These are phyloP conservation scores for Alethe castanea DNA, from an alignment of 2,113 vertebrate genomes.

Conservation along the genomic window DNA sequence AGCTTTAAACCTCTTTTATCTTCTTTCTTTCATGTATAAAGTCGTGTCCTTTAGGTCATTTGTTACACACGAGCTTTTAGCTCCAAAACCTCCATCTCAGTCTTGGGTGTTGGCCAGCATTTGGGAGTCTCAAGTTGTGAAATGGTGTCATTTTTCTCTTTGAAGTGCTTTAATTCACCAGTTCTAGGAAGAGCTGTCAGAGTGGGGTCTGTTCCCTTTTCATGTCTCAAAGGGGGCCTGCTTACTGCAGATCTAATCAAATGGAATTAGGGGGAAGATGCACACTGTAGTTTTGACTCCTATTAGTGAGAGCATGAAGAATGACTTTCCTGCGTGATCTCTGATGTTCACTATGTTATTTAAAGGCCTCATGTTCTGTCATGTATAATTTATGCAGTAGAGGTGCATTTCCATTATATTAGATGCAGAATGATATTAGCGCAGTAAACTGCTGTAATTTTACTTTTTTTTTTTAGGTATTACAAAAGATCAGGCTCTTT, in stretches of 20 bases:
- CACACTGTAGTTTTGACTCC: background rate
- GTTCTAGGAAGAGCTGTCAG: background rate
- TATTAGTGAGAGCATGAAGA: conserved; percentile 46
- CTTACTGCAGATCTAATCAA: conserved; percentile 31
- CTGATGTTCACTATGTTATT: conserved; percentile 47
- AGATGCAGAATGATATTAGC: conserved; percentile 37
- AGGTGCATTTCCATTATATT: conserved; percentile 44
- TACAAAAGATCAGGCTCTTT: background rate
- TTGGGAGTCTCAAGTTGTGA: background rate
- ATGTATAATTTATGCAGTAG: conserved; percentile 57
- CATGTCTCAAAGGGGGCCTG: background rate
- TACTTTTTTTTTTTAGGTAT: background rate
- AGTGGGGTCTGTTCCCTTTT: background rate
- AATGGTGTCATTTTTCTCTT: background rate
- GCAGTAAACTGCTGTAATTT: conserved; percentile 36
- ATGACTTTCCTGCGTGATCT: background rate
- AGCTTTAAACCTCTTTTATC: background rate
- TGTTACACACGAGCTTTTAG: background rate
- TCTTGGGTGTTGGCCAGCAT: background rate
- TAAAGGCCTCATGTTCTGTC: conserved; percentile 59
- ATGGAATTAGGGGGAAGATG: conserved; percentile 29
- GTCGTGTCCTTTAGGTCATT: background rate
- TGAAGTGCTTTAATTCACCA: background rate
- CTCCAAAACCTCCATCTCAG: background rate
- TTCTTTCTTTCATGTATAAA: background rate